phyloP scores from a whole-genome alignment of 2,797 vertebrate species.

The Tachyglossus aculeatus region DNA sequence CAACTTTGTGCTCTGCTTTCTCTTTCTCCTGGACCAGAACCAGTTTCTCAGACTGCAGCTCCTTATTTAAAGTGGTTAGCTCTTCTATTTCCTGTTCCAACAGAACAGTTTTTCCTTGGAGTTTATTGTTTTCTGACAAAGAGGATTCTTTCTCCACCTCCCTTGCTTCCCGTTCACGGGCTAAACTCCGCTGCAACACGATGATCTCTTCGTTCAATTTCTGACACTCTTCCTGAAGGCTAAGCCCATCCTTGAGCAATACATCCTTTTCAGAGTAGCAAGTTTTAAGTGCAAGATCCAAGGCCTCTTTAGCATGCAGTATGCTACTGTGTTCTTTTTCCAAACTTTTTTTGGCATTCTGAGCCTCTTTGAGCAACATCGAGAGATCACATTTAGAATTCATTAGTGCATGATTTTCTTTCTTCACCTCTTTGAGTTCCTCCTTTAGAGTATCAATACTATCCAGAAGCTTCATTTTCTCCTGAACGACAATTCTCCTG shows the following conservation, averaged over 20 bases:
- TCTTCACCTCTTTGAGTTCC: slow-evolving; percentile 72
- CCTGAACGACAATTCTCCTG: slow-evolving; percentile 68
- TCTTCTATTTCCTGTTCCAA: slow-evolving; percentile 73
- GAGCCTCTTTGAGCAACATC: slow-evolving; percentile 73
- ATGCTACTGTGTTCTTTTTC: slow-evolving; percentile 69
- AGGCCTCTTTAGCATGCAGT: slow-evolving; percentile 65
- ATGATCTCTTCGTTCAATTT: slow-evolving; percentile 70
- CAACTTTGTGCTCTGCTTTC: slow-evolving; percentile 68
- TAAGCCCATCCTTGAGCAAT: slow-evolving; percentile 71
- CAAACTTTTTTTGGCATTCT: slow-evolving; percentile 60
- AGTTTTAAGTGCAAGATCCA: slow-evolving; percentile 74
- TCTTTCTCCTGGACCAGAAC: slow-evolving; percentile 72
- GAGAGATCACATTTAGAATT: slow-evolving; percentile 74
- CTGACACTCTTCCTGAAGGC: slow-evolving; percentile 72
- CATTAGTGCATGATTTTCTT: slow-evolving; percentile 70
- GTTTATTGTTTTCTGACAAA: slow-evolving; percentile 59
- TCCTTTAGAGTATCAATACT: slow-evolving; percentile 70
- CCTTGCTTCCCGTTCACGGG: slow-evolving; percentile 71
- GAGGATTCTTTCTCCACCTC: slow-evolving; percentile 69
- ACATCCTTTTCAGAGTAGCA: slow-evolving; percentile 69
- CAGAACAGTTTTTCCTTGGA: slow-evolving; percentile 55
- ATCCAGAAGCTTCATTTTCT: slow-evolving; percentile 73
- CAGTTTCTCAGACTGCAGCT: slow-evolving; percentile 71
- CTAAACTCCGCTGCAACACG: slow-evolving; percentile 64
- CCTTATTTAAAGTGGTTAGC: slow-evolving; percentile 62